Conservation (phyloP, 37 sponge, comb jelly and placozoan genomes). For the Ephydatia muelleri region DNA sequence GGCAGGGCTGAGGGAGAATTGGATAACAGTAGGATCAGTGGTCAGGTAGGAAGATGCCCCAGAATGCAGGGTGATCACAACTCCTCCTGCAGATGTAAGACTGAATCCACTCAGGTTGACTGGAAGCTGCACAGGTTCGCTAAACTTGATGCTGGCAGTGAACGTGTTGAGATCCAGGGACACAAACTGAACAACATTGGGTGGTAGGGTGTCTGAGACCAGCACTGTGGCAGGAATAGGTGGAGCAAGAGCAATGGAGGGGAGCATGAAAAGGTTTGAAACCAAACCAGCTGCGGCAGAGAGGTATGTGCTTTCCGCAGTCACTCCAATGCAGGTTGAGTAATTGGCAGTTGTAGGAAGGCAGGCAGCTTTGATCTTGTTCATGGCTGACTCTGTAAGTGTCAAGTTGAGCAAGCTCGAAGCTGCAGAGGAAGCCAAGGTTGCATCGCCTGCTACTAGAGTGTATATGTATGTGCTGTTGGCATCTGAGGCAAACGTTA, state of each 20-base stretch:
- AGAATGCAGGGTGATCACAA: slow-evolving; percentile 20
- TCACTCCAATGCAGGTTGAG: slow-evolving; percentile 46
- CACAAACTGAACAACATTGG: slow-evolving; percentile 28
- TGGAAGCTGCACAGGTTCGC: slow-evolving; percentile 69
- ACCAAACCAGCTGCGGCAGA: slow-evolving; percentile 34
- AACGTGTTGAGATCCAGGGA: slow-evolving; percentile 42
- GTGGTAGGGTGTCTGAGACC: slow-evolving; percentile 32
- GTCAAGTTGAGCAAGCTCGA: slow-evolving; percentile 32
- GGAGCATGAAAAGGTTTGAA: background rate
- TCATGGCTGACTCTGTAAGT: slow-evolving; percentile 43
- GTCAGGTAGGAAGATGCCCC: slow-evolving; percentile 27
- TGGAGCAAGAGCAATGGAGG: slow-evolving; percentile 4
- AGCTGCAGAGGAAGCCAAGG: background rate
- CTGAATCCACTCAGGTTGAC: slow-evolving; percentile 47
- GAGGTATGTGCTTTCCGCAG: slow-evolving; percentile 45
- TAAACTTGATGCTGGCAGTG: slow-evolving; percentile 51
- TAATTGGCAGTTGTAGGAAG: slow-evolving; percentile 24
- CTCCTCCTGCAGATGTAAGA: slow-evolving; percentile 16
- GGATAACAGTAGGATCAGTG: slow-evolving; percentile 46
- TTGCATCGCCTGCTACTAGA: slow-evolving; percentile 41
- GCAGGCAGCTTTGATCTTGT: slow-evolving; percentile 43
- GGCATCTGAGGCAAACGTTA: slow-evolving; percentile 62
- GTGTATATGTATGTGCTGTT: slow-evolving; percentile 69
- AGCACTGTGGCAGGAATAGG: slow-evolving; percentile 36
- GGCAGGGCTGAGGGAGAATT: slow-evolving; percentile 32